Evolutionary conservation across 2,797 vertebrate genomes (phyloP).

Genomic region (Sandelia bainsii): DNA sequence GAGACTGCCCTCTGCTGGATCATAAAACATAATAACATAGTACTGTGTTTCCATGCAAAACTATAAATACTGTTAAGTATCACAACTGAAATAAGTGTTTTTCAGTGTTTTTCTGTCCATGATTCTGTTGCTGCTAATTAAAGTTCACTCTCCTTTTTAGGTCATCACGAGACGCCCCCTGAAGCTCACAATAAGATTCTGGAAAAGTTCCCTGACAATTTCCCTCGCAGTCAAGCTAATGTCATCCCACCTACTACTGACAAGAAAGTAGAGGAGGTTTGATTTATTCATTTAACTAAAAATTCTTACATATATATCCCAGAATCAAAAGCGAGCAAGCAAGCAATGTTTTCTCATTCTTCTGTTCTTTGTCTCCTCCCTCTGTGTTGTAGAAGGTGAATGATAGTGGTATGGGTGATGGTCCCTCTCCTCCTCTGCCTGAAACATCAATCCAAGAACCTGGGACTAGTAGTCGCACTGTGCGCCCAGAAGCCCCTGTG

Average conservation of each 20-base stretch:
- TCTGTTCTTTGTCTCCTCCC: neutral
- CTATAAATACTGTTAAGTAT: neutral
- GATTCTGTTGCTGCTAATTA: neutral
- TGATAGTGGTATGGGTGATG: constrained; percentile 86
- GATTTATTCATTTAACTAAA: neutral
- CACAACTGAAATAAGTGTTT: neutral
- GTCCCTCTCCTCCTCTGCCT: constrained; percentile 77
- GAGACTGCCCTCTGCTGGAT: constrained; percentile 74
- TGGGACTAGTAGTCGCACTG: constrained; percentile 47
- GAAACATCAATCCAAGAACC: constrained; percentile 87
- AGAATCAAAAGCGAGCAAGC: neutral
- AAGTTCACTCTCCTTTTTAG: constrained; percentile 69
- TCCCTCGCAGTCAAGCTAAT: constrained; percentile 91
- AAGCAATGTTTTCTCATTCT: neutral
- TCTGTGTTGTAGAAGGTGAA: constrained; percentile 80
- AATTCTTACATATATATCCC: neutral
- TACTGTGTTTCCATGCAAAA: no score
- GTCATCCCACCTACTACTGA: constrained; percentile 93
- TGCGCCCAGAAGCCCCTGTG: constrained; percentile 88
- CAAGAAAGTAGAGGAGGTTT: constrained; percentile 87
- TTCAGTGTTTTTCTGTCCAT: no score
- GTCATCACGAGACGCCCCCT: constrained; percentile 95
- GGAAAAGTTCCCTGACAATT: constrained; percentile 92
- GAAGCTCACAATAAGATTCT: constrained; percentile 94
- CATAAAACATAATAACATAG: neutral